These are phyloP conservation scores for Mirza zaza DNA, from an alignment of 2,113 vertebrate species.

Conservation along the genomic window DNA sequence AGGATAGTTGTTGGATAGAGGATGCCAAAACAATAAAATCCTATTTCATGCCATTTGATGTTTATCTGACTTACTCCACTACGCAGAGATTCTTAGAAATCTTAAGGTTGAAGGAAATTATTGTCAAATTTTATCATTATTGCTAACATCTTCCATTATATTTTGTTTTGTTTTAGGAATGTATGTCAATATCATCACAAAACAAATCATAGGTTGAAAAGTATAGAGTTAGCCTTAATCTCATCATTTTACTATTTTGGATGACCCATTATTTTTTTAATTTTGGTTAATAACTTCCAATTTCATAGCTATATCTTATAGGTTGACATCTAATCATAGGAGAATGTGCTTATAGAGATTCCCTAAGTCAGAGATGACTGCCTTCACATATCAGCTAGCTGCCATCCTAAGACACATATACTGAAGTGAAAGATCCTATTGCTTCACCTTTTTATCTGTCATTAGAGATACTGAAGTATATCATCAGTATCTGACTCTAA, in stretches of 20 bases:
- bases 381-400: background rate
- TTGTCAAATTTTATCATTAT: background rate
- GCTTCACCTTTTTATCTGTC: background rate
- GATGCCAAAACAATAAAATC: background rate
- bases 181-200: background rate
- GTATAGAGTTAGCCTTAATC: background rate
- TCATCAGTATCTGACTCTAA: background rate
- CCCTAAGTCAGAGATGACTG: background rate
- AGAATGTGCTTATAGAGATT: background rate
- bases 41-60: background rate
- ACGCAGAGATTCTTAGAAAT: background rate
- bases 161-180: constrained; percentile 1
- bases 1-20: background rate
- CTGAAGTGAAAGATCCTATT: background rate
- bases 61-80: background rate
- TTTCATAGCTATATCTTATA: background rate
- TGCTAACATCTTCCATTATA: background rate
- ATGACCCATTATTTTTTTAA: background rate
- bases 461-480: background rate
- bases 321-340: constrained; percentile 16
- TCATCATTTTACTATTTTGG: background rate
- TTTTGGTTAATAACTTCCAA: constrained; percentile 8
- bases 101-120: background rate
- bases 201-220: background rate
- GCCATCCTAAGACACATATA: background rate